Evolutionary conservation across 2,113 vertebrate species (phyloP).

Genomic region (Nerophis ophidion): DNA sequence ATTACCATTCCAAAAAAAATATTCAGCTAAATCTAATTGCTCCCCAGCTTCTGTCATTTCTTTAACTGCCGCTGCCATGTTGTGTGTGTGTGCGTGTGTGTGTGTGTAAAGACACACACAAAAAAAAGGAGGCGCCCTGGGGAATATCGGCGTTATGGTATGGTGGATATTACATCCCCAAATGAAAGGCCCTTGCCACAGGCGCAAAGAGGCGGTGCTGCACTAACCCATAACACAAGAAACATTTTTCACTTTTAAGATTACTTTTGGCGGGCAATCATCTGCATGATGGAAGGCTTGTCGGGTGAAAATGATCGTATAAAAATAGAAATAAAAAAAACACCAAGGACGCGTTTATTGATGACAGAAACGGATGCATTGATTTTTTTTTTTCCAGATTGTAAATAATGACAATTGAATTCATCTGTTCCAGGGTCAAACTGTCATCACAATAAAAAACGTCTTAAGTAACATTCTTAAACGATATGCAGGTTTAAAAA

Average conservation of each 20-base stretch:
- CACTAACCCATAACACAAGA: conserved; percentile 12
- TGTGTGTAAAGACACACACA: background rate
- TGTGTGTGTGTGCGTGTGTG: conserved; percentile 10
- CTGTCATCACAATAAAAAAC: no score
- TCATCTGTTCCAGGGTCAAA: no score
- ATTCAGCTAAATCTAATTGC: conserved; percentile 62
- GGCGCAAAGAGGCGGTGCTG: conserved; percentile 19
- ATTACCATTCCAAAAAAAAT: conserved; percentile 55
- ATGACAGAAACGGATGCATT: background rate
- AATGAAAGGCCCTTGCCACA: conserved; percentile 55
- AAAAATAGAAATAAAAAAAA: background rate
- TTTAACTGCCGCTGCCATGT: conserved; percentile 54
- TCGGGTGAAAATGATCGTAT: conserved; percentile 23
- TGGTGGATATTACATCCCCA: conserved; percentile 57
- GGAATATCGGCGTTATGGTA: conserved; percentile 41
- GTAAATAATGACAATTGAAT: no score
- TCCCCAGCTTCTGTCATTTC: conserved; percentile 55
- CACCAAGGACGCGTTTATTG: conserved; percentile 21
- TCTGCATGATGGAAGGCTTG: conserved; percentile 18
- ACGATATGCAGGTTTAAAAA: no score
- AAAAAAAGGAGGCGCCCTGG: conserved; percentile 2
- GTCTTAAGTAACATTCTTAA: no score
- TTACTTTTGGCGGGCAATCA: conserved; percentile 29
- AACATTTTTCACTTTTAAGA: conserved; percentile 26
- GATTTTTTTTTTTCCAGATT: no score